Conservation (phyloP, 2,888 invertebrate species). For the Saturnia pavonia region DNA sequence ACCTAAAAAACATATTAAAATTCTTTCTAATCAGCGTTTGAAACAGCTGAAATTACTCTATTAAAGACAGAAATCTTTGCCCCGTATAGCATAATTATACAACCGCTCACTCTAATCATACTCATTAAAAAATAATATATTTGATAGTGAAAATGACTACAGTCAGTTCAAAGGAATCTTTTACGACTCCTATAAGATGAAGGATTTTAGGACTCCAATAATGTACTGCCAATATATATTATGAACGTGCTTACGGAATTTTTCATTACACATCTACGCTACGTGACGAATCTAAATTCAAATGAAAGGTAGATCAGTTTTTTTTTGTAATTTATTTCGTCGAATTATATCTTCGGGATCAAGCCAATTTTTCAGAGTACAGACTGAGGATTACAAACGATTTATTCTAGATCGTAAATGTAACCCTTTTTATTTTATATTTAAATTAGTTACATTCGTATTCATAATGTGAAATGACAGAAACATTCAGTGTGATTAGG, state of each 20-base stretch:
- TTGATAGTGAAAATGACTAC: background rate
- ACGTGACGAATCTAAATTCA: background rate
- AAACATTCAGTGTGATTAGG: background rate
- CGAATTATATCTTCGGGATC: conserved; percentile 2
- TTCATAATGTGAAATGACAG: conserved; percentile 11
- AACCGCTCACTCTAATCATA: background rate
- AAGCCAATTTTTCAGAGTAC: conserved; percentile 9
- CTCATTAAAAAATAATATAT: background rate
- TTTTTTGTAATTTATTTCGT: conserved; percentile 5
- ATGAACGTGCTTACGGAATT: background rate
- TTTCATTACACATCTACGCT: background rate
- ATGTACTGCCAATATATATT: background rate
- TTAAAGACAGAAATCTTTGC: background rate
- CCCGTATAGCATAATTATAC: background rate
- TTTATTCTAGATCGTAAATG: conserved; percentile 11
- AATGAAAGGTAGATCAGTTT: background rate
- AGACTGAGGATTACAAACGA: conserved; percentile 10
- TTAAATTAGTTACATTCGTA: conserved; percentile 17
- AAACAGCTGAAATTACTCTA: too few species aligned
- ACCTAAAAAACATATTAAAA: too few species aligned
- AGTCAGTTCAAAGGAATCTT: too few species aligned
- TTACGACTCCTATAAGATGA: too few species aligned
- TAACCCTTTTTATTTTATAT: conserved; percentile 11
- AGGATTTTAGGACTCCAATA: background rate
- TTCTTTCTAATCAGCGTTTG: too few species aligned